Evolutionary conservation across 2,113 vertebrate genomes (phyloP).

Genomic region (Sardina pilchardus): DNA sequence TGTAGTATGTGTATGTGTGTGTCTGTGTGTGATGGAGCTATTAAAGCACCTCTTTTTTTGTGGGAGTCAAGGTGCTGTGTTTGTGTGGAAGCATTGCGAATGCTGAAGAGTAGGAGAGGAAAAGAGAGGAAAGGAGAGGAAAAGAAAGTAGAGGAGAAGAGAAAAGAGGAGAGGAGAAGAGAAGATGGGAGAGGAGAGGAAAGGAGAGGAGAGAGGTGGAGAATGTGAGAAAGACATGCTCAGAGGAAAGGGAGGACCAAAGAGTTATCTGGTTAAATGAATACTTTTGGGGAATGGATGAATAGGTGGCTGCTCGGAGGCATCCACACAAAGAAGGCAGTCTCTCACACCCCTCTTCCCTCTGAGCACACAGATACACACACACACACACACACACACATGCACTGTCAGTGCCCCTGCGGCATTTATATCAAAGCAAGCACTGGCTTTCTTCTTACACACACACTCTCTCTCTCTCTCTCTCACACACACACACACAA

Average conservation of each 20-base stretch:
- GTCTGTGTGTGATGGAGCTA: neutral
- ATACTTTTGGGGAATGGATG: neutral
- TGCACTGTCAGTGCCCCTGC: neutral
- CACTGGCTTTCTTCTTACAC: neutral
- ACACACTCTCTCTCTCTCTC: neutral
- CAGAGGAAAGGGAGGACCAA: neutral
- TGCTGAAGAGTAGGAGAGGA: neutral
- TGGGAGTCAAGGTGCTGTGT: neutral
- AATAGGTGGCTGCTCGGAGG: neutral
- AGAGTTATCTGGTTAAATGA: neutral
- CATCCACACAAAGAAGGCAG: neutral
- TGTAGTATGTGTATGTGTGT: neutral
- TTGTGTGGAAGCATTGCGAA: neutral
- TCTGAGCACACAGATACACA: neutral
- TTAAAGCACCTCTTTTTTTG: neutral
- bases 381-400: constrained; percentile 13
- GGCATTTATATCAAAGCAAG: constrained; percentile 3
- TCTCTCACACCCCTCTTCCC: neutral
- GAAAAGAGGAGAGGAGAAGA: neutral
- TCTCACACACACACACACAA: neutral
- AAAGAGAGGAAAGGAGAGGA: neutral
- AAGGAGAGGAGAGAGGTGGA: neutral
- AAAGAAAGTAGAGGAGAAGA: neutral
- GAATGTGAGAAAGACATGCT: neutral
- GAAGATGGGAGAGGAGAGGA: neutral